A percentile compares a stretch with the other conserved stretches of the same genome.
These are phyloP conservation scores for Lophius piscatorius DNA, from an alignment of 2,113 vertebrate species.

Conservation along the genomic window DNA sequence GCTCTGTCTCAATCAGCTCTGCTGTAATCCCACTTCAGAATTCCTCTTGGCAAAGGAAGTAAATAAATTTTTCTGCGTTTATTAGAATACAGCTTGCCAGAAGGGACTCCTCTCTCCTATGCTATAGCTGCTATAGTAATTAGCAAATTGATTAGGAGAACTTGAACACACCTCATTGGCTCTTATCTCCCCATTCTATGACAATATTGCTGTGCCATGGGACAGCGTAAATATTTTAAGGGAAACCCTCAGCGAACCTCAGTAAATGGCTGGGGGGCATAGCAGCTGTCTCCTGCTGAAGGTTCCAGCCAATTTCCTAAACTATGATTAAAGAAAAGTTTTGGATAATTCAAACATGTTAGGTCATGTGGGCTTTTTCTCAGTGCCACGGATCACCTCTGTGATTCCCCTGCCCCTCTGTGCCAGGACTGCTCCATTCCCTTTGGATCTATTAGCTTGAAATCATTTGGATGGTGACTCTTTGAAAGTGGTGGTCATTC, in stretches of 20 bases:
- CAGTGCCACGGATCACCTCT: constrained; percentile 68
- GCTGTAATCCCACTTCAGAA: constrained; percentile 78
- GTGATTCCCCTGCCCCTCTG: constrained; percentile 50
- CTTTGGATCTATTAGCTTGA: constrained; percentile 80
- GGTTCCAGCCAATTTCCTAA: constrained; percentile 83
- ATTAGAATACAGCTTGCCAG: constrained; percentile 81
- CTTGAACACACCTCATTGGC: constrained; percentile 80
- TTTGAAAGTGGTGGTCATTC: constrained; percentile 84
- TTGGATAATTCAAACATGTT: constrained; percentile 82
- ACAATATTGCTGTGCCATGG: constrained; percentile 79
- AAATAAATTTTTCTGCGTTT: constrained; percentile 83
- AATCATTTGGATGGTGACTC: constrained; percentile 77
- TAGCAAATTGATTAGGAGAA: constrained; percentile 86
- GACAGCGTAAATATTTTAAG: constrained; percentile 84
- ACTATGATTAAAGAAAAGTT: constrained; percentile 87
- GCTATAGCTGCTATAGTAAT: constrained; percentile 81
- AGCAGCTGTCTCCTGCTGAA: constrained; percentile 78
- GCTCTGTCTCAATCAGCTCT: constrained; percentile 72
- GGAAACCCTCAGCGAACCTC: constrained; percentile 79
- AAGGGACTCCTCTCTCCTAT: constrained; percentile 76
- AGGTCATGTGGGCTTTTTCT: constrained; percentile 72
- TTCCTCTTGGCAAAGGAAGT: constrained; percentile 76
- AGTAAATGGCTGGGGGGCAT: constrained; percentile 79
- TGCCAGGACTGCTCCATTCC: constrained; percentile 64
- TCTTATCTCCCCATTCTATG: constrained; percentile 80